phyloP scores from a whole-genome alignment of 2,113 vertebrate species.

The Uropsilus gracilis region DNA sequence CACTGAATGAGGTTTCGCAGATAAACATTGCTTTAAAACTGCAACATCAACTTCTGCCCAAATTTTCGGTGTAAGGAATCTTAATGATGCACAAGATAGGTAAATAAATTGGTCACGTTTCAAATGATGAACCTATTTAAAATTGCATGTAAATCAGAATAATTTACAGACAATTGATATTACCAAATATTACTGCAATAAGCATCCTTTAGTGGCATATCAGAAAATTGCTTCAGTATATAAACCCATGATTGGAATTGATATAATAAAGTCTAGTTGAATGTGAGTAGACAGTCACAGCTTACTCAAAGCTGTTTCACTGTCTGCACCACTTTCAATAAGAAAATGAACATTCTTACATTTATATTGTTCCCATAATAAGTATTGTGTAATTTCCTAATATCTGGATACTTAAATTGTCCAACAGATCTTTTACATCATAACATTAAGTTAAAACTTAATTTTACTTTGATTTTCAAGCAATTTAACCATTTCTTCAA shows the following conservation, averaged over 20 bases:
- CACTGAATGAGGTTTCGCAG: not conserved
- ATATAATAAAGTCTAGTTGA: not conserved
- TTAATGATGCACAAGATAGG: too few species aligned
- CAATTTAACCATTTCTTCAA: not conserved
- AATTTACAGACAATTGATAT: not conserved
- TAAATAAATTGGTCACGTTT: not conserved
- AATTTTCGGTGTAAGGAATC: not conserved
- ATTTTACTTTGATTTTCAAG: not conserved
- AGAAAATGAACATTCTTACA: not conserved
- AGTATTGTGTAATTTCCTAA: not conserved
- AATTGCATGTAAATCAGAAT: not conserved
- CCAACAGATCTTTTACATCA: not conserved
- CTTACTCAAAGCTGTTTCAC: not conserved
- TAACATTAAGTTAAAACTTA: not conserved
- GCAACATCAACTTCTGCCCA: not conserved
- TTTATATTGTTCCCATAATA: fast-evolving
- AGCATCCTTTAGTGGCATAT: not conserved
- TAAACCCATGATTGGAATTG: not conserved
- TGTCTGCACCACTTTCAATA: not conserved
- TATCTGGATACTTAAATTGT: not conserved
- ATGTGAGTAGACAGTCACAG: fast-evolving
- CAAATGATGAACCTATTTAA: not conserved
- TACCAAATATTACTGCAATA: not conserved
- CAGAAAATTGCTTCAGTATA: not conserved
- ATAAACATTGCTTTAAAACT: not conserved